A percentile compares a stretch with the other conserved stretches of the same genome.
Conservation (phyloP, 2,888 invertebrate species). For the Andricus curvator region DNA sequence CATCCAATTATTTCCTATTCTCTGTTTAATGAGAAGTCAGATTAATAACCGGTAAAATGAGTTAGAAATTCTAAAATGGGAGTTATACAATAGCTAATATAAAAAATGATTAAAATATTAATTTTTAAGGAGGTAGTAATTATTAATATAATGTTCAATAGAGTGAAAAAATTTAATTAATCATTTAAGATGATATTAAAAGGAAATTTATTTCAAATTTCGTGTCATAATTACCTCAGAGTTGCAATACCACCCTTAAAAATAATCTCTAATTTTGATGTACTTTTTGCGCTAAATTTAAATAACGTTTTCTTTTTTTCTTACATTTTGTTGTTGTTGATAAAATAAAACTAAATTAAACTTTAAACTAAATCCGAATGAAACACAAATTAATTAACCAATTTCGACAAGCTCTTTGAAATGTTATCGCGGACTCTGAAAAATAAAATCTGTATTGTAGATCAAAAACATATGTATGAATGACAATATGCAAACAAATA, state of each 20-base stretch:
- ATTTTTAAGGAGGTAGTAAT: not conserved
- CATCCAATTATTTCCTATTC: not conserved
- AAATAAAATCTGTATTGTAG: not conserved
- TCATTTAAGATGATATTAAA: not conserved
- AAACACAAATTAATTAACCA: no score
- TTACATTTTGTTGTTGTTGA: no score
- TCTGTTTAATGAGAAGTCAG: not conserved
- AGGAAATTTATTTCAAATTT: no score
- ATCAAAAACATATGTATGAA: conserved; percentile 5
- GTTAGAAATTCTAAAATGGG: not conserved
- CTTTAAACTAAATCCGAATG: no score
- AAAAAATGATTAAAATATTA: not conserved
- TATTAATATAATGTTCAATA: no score
- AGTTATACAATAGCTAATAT: not conserved
- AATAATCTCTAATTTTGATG: no score
- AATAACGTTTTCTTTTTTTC: no score
- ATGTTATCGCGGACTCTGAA: not conserved
- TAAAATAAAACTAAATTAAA: no score
- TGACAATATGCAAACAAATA: conserved; percentile 46
- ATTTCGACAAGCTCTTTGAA: not conserved
- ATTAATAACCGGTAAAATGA: not conserved
- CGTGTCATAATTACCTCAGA: no score
- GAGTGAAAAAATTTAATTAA: not conserved
- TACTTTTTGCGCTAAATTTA: no score
- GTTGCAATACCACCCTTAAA: no score